Conservation (phyloP, 2,797 vertebrate genomes). For the Aselliscus stoliczkanus region DNA sequence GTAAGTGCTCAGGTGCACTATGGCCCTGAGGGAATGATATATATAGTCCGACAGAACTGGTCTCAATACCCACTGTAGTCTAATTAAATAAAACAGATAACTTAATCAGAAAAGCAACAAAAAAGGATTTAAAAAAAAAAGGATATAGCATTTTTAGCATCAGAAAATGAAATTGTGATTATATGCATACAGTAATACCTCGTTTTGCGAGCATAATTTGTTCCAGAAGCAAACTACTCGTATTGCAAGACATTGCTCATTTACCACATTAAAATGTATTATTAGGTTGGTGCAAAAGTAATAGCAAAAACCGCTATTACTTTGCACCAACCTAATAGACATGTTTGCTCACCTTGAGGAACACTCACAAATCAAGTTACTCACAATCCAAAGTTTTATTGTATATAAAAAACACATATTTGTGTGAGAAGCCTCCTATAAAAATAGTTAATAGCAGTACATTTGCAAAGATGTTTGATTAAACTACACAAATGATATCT, state of each 20-base stretch:
- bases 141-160: not conserved
- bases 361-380: too few species aligned
- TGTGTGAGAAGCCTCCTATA: not conserved
- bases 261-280: too few species aligned
- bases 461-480: not conserved
- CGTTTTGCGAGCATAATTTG: too few species aligned
- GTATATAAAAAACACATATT: not conserved
- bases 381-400: too few species aligned
- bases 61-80: not conserved
- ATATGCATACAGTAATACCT: not conserved
- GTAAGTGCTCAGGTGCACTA: not conserved
- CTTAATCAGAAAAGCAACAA: not conserved
- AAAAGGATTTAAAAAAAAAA: not conserved
- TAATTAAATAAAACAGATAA: conserved; percentile 32
- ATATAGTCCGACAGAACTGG: not conserved
- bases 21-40: not conserved
- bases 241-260: too few species aligned
- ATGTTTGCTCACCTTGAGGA: too few species aligned
- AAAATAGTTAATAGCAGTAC: not conserved
- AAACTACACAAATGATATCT: not conserved
- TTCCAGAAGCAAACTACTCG: too few species aligned
- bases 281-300: too few species aligned
- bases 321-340: too few species aligned
- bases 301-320: too few species aligned
- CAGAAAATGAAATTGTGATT: not conserved